Evolutionary conservation across 35 echinoderm and acorn worm species (phyloP), one percentile per base, ranked within the genome.

Genomic region (Chiridota heheva): DNA sequence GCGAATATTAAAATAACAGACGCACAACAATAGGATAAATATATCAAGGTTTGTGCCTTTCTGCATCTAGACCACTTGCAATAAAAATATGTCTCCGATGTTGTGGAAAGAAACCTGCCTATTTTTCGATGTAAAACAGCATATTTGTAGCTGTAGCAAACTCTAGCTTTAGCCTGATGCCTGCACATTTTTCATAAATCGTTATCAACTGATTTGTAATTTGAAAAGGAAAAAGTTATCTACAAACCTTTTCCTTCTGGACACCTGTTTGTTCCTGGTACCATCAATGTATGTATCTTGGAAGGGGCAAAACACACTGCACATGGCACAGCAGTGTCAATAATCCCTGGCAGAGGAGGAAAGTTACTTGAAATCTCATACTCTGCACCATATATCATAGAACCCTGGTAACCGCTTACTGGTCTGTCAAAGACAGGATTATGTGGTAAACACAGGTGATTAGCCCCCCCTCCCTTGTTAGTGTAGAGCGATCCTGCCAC

Each of bases 371-470:
- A n/a, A 22, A 59, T 63, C 56, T 76, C 30, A 16, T 46, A 83
- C 53, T 89, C 79, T 4, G 49, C 42, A 15, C 29, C 35, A 59
- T 74, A 89, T 13, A 89, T 30, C 18, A 76, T 58, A 12, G 65
- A 57, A 5, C 7, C 32, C 6, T 29, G 27, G n/a, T 48, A 61
- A 3, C 43, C 33, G 5, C 44, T 22, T 30, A 81, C 62, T 7
- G 48, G 22, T 3, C 39, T 36, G 40, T 29, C 51, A 41, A 81
- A 88, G 35, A 70, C 24, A 3, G 85, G 85, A 10, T 80, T 43
- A 5, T 57, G 2, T n/a, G 85, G 85, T 5, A 88, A 29, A 57
- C 85, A 88, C 2, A 88, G 76, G 13, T 88, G 76, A 48, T 88
- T 81, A 51, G 76, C 33, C 18, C 75, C 65, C 34, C 44, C 46